Base-by-base conservation (phyloP, 2,113 vertebrate genomes). In the Brachypteracias leptosomus region DNA sequence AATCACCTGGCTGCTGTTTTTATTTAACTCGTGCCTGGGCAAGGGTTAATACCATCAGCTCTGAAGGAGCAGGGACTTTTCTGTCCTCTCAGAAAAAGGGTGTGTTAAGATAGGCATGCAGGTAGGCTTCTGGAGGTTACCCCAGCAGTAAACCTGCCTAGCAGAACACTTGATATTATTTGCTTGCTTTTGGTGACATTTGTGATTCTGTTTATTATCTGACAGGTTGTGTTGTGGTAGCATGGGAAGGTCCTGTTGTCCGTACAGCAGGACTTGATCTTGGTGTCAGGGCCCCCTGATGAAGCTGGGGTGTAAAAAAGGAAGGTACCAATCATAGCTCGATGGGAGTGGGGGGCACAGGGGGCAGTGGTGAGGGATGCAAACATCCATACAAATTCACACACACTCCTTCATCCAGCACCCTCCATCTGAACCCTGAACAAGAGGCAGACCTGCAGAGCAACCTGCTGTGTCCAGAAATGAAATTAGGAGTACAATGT, bases 391-490 rank as follows among this genome's bases (percentile, higher is more conserved):
- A 6, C 40, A 81, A 8, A 51, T 1, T 2, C 42, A 33, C 28
- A 9, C 0, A 0, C 5, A 2, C 28, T 52, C 6, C 46, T 76
- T 68, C 33, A 20, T 47, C 1, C 2, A 12, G 13, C 8, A 6
- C 31, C 55, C n/a, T 90, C 40, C 10, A 2, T 8, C 55, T 52
- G 79, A 68, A 20, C 42, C 22, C 25, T 49, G 66, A 85, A 28
- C 35, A 42, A 86, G 55, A 83, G 16, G 20, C n/a, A 75, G 49
- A 79, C 18, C 63, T 88, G 38, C 28, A 73, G 28, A 18, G 47
- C 3, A 4, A 28, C n/a, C 61, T 55, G 6, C 44, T 55, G 8
- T 55, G 26, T 52, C 74, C 62, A 88, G 59, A 88, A 88, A 71
- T 77, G 31, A 74, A 92, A 42, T 55, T 71, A 75, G 11, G 16